Base-by-base conservation (phyloP, 2,113 vertebrate genomes). In the Chaetorhynchus papuensis region DNA sequence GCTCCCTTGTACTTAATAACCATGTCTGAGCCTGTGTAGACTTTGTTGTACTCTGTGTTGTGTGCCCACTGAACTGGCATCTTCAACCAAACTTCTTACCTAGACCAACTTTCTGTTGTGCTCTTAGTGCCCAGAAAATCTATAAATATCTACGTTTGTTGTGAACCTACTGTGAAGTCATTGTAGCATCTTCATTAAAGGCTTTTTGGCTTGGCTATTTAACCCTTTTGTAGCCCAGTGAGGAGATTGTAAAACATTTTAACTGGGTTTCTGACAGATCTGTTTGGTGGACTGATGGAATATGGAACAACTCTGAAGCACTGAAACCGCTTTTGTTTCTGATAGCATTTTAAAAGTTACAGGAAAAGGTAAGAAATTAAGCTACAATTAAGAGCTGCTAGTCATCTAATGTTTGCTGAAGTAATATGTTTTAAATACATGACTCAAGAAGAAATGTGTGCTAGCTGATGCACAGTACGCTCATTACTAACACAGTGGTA, bases 341-440 rank as follows among this genome's bases (percentile, higher is more conserved):
- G 53, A 45, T 47, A 71, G 27, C 30, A 11, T 70, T 95, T 92
- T 79, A 45, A 89, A 91, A 82, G 44, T 50, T 89, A 21, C 45
- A 56, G 56, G 27, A 37, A 75, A 74, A 87, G 24, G 22, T 72
- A 91, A 84, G 53, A 94, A 89, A 82, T 53, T 11, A 71, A 70
- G 37, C 37, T 76, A 37, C 61, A 64, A 31, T 82, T 75, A 82
- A 64, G 60, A 75, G 26, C 84, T 1, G 2, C 42, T 70, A 69
- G 66, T 94, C 83, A 64, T 44, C 63, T 75, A 39, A 53, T 91
- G 68, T 90, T 94, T 96, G 75, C 64, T 91, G 85, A 78, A 90
- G 66, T 93, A 94, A 80, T 82, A 44, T 41, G 64, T 69, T 95
- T 78, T 89, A 92, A 94, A 86, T 83, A 33, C 15, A 28, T 90